Evolutionary conservation across 2,113 vertebrate species (phyloP), one percentile per base, ranked within the genome.

Genomic region (Cathartes aura): DNA sequence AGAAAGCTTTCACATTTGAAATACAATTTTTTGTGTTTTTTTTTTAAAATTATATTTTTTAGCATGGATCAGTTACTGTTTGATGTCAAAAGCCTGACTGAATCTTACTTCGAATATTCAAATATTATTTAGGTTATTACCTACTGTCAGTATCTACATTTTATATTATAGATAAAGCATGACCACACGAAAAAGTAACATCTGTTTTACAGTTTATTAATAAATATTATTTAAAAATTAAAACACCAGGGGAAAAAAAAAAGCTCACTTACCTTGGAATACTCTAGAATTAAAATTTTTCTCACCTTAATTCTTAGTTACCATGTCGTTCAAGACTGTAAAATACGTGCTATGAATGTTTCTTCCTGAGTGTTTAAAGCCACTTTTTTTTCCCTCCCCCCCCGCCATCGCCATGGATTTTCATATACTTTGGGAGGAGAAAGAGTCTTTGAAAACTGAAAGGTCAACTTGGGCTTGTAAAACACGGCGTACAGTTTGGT

Each of bases 321-420:
- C 3, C 2, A 2, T 42, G 34, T 42, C 7, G 2, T 70, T 76
- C 32, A 78, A 36, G 14, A 22, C 18, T 20, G 4, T 42, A 76
- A 82, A 89, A 64, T 36, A 52, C 18, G 2, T 76, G 15, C 1
- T 32, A 60, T 16, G 24, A 62, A 26, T 76, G 14, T 6, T 53
- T 27, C 40, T 43, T 72, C 29, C 7, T 36, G 14, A 66, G 7
- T 34, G 11, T 67, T 76, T 80, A 55, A 82, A 81, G 8, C 4
- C 2, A 15, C 3, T 24, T 12, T 43, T 30, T 47, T 27, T 45
- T 32, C 21, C 30, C 11, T 7, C 7, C 8, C 5, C 2, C 3
- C 2, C 1, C 1, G 3, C 2, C 4, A 38, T 38, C 8, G 38
- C 38, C 38, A 4, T 14, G 15, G 23, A 26, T 63, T 64, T 81